phyloP scores from a whole-genome alignment of 1,140 invertebrate species.

The Drosophila equinoxialis region DNA sequence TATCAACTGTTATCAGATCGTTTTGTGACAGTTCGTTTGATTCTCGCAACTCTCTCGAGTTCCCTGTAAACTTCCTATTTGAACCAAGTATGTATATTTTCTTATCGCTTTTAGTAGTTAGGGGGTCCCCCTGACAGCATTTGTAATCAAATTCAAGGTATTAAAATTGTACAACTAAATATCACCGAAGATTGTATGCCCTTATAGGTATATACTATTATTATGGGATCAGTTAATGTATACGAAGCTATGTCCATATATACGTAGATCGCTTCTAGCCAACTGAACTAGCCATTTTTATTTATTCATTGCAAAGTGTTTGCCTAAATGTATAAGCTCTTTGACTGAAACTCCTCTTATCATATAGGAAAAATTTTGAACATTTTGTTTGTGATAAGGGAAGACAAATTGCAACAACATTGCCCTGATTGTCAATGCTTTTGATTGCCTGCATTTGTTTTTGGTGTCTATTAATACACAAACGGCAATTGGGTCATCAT shows the following conservation, averaged over 20 bases:
- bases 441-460: conserved; percentile 30
- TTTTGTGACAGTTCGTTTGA: background rate
- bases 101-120: background rate
- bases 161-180: background rate
- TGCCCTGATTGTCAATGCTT: background rate
- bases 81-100: background rate
- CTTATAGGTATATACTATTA: background rate
- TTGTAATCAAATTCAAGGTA: too few species aligned
- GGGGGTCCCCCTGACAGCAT: background rate
- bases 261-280: too few species aligned
- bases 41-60: background rate
- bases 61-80: background rate
- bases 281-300: background rate
- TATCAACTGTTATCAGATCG: background rate
- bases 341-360: background rate
- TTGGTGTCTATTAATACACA: conserved; percentile 48
- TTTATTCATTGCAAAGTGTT: background rate
- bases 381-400: background rate
- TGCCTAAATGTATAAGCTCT: background rate
- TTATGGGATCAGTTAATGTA: too few species aligned
- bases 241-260: too few species aligned
- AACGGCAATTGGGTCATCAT: conserved; percentile 52
- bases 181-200: background rate
- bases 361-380: background rate
- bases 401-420: conserved; percentile 40